Percentiles rank a stretch among this genome's conserved stretches.
Conservation (phyloP, 2,888 invertebrate species). For the Odontomyia ornata region DNA sequence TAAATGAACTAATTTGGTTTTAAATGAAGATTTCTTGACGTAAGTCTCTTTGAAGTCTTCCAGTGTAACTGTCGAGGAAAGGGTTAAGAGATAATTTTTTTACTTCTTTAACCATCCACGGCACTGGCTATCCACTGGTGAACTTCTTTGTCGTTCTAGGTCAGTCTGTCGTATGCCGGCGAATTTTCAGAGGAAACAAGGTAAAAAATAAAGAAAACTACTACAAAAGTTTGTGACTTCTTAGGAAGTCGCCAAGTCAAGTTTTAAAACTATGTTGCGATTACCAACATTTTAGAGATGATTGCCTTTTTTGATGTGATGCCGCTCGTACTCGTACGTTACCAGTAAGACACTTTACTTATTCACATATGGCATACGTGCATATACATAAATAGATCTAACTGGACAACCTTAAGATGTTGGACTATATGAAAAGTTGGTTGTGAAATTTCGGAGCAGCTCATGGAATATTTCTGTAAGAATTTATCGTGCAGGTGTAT, state of each 20-base stretch:
- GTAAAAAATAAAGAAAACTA: constrained; percentile 10
- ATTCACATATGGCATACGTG: not conserved
- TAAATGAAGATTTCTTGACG: too few species aligned
- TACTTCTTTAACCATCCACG: not conserved
- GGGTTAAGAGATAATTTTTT: constrained; percentile 4
- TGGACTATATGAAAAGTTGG: too few species aligned
- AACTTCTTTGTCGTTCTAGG: constrained; percentile 39
- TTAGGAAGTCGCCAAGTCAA: constrained; percentile 43
- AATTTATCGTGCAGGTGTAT: too few species aligned
- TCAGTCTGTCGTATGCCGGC: constrained; percentile 43
- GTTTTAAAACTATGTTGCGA: constrained; percentile 30
- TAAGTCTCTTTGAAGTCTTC: too few species aligned
- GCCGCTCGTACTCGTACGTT: constrained; percentile 22
- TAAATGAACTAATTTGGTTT: too few species aligned
- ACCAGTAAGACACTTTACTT: not conserved
- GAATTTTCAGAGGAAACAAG: constrained; percentile 37
- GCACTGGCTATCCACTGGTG: constrained; percentile 32
- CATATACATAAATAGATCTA: not conserved
- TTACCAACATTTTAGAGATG: constrained; percentile 38
- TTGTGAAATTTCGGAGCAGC: too few species aligned
- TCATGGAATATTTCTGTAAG: too few species aligned
- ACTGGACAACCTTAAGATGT: too few species aligned
- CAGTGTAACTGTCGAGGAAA: too few species aligned
- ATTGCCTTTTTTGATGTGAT: constrained; percentile 42
- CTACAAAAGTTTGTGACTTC: constrained; percentile 42